Evolutionary conservation across 2,888 invertebrate species (phyloP).

Genomic region (Aquatica leii): DNA sequence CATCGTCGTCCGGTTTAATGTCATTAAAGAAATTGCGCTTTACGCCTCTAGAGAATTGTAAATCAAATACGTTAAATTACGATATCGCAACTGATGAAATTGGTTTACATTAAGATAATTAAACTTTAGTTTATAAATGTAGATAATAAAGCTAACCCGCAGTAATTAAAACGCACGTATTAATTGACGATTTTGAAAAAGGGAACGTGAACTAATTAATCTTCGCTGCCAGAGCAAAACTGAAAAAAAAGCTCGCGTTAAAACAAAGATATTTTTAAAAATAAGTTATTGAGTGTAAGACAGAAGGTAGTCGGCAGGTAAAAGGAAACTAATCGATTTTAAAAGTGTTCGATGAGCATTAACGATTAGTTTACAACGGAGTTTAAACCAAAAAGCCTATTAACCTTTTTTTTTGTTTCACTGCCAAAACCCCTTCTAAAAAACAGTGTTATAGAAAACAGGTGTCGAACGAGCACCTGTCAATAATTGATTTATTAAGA

Average conservation of each 20-base stretch:
- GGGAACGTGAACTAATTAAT: too few species aligned
- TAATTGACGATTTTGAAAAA: too few species aligned
- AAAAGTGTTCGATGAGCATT: constrained; percentile 54
- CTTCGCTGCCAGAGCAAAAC: too few species aligned
- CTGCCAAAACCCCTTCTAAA: constrained; percentile 38
- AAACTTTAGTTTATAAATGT: constrained; percentile 16
- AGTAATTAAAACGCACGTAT: too few species aligned
- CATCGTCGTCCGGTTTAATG: constrained; percentile 28
- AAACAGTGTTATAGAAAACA: constrained; percentile 27
- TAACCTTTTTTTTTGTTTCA: constrained; percentile 40
- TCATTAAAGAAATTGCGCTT: constrained; percentile 23
- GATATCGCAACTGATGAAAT: constrained; percentile 39
- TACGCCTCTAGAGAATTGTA: constrained; percentile 26
- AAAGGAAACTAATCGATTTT: constrained; percentile 52
- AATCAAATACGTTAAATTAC: constrained; percentile 36
- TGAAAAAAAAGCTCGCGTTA: too few species aligned
- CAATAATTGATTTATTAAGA: constrained; percentile 36
- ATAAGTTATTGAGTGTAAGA: constrained; percentile 42
- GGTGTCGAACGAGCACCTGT: constrained; percentile 32
- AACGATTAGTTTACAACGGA: constrained; percentile 47
- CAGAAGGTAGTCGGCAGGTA: constrained; percentile 54
- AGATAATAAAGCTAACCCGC: neutral
- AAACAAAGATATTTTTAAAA: constrained; percentile 11
- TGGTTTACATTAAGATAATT: constrained; percentile 42
- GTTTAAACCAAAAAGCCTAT: constrained; percentile 47